A percentile compares a stretch with the other conserved stretches of the same genome.
These are phyloP conservation scores for Drosophila nigricruria DNA, from an alignment of 2,888 invertebrate species.

Conservation along the genomic window DNA sequence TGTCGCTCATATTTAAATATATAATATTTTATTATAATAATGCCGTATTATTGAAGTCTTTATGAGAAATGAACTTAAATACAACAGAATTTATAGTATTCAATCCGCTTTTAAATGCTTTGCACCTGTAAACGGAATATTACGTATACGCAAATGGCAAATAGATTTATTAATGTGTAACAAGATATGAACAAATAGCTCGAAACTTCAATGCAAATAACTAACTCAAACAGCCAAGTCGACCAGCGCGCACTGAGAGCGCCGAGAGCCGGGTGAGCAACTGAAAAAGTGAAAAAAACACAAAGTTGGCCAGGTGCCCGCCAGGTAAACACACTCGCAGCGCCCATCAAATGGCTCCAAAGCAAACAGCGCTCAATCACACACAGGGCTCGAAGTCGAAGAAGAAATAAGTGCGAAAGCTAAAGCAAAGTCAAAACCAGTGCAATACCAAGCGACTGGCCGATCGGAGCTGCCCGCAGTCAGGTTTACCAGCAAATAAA, in stretches of 20 bases:
- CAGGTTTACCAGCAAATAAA: not conserved
- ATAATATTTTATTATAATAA: slow-evolving; percentile 38
- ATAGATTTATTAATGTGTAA: slow-evolving; percentile 38
- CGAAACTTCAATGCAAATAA: slow-evolving; percentile 65
- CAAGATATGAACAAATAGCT: slow-evolving; percentile 44
- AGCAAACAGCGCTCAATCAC: slow-evolving; percentile 67
- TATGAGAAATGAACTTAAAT: slow-evolving; percentile 18
- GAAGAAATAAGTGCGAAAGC: slow-evolving; percentile 63
- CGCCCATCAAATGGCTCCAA: slow-evolving; percentile 32
- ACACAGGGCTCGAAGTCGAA: slow-evolving; percentile 41
- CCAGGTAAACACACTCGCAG: slow-evolving; percentile 13
- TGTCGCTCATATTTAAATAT: slow-evolving; percentile 41
- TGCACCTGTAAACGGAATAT: slow-evolving; percentile 16
- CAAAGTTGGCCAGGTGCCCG: slow-evolving; percentile 65
- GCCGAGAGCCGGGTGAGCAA: slow-evolving; percentile 23
- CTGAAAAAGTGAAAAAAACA: slow-evolving; percentile 7
- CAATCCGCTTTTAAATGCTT: slow-evolving; percentile 50
- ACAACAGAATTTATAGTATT: not conserved
- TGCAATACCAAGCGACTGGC: slow-evolving; percentile 62
- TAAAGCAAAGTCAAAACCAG: slow-evolving; percentile 55
- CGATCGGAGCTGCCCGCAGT: slow-evolving; percentile 43
- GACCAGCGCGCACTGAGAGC: slow-evolving; percentile 51
- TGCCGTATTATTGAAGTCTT: slow-evolving; percentile 25
- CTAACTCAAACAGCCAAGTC: slow-evolving; percentile 64
- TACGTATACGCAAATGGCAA: slow-evolving; percentile 44